Evolutionary conservation across 2,888 invertebrate species (phyloP).

Genomic region (Deroplatys truncata): DNA sequence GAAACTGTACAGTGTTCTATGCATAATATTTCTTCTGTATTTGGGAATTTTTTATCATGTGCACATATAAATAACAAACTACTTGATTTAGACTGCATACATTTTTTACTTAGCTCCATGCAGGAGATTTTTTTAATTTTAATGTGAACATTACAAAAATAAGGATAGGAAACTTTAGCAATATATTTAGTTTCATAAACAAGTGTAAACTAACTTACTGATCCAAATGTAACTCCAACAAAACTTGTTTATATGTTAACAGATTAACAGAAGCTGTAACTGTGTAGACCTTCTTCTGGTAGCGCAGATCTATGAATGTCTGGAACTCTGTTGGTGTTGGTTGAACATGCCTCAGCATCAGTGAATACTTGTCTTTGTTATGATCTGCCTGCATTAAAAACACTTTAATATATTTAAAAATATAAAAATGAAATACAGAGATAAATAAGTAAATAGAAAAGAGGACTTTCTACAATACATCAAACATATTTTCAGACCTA

Average conservation of each 20-base stretch:
- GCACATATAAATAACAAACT: too few relatives aligned
- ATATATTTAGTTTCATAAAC: neutral
- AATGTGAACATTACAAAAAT: too few relatives aligned
- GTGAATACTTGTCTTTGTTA: conserved; percentile 62
- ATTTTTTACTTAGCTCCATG: too few relatives aligned
- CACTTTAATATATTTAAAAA: neutral
- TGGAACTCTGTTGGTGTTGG: conserved; percentile 57
- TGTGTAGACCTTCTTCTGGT: conserved; percentile 65
- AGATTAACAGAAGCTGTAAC: conserved; percentile 61
- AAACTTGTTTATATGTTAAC: conserved; percentile 60
- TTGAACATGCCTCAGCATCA: conserved; percentile 60
- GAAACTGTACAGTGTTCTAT: too few relatives aligned
- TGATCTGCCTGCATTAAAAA: conserved; percentile 53
- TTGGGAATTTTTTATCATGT: too few relatives aligned
- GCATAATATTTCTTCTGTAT: too few relatives aligned
- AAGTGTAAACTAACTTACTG: conserved; percentile 52
- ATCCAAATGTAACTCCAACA: conserved; percentile 72
- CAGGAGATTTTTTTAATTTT: too few relatives aligned
- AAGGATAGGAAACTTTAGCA: too few relatives aligned
- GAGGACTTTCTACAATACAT: neutral
- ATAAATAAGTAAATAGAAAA: neutral
- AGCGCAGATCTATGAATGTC: conserved; percentile 62
- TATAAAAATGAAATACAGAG: neutral
- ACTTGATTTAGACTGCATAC: too few relatives aligned
- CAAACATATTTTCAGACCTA: too few relatives aligned